Conservation (phyloP, 1,140 invertebrate genomes). For the Brachionus plicatilis region DNA sequence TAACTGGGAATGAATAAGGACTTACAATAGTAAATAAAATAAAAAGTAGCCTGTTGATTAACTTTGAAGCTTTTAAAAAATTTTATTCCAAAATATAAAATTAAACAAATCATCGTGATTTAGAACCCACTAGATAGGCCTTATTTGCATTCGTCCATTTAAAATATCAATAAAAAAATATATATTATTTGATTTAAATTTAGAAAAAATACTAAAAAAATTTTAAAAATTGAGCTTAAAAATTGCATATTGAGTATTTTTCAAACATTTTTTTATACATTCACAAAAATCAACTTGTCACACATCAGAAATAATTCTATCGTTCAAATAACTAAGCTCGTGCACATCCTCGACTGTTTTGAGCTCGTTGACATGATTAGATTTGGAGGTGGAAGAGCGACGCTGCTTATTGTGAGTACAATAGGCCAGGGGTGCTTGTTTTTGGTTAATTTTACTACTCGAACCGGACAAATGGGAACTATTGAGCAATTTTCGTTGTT, state of each 20-base stretch:
- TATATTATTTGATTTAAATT: background rate
- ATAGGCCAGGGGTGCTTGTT: background rate
- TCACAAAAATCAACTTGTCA: background rate
- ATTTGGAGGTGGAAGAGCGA: background rate
- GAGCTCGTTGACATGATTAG: background rate
- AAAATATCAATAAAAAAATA: background rate
- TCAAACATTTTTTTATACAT: background rate
- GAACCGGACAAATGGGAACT: background rate
- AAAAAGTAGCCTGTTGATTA: background rate
- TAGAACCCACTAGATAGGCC: background rate
- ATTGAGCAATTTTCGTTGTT: slow-evolving; percentile 36
- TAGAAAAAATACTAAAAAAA: background rate
- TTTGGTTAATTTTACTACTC: background rate
- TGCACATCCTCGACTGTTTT: background rate
- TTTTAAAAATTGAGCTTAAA: background rate
- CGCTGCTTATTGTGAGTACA: background rate
- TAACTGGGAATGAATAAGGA: no score
- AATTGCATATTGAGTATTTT: background rate
- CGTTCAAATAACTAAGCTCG: background rate
- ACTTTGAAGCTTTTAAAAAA: no score
- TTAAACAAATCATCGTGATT: background rate
- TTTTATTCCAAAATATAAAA: background rate
- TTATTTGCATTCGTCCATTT: background rate
- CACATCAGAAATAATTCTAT: background rate
- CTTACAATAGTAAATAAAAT: background rate